Percentiles rank a stretch among this genome's conserved stretches.
Conservation (phyloP, 2,888 invertebrate genomes). For the Lasioglossum zephyrum region DNA sequence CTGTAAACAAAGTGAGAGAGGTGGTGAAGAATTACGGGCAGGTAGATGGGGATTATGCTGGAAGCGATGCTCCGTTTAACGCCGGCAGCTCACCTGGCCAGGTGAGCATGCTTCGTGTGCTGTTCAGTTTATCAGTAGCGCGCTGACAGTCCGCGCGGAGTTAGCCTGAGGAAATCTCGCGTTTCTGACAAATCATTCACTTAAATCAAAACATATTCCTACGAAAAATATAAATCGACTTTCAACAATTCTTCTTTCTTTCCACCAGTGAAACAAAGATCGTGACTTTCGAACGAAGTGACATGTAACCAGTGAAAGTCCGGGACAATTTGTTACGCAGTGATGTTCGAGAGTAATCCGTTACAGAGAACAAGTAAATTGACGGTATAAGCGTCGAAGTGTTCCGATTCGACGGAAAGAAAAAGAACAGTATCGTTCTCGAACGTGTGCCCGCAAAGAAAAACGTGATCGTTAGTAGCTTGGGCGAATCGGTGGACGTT, state of each 20-base stretch:
- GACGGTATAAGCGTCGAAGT: not conserved
- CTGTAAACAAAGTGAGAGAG: conserved; percentile 11
- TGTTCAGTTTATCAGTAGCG: conserved; percentile 54
- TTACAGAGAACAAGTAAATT: conserved; percentile 21
- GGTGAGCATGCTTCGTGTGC: conserved; percentile 44
- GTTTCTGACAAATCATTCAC: not conserved
- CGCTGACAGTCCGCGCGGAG: conserved; percentile 37
- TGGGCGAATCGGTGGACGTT: not conserved
- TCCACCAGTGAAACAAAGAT: conserved; percentile 9
- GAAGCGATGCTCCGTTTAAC: conserved; percentile 45
- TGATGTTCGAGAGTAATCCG: conserved; percentile 13
- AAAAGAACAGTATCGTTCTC: not conserved
- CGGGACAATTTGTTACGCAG: conserved; percentile 32
- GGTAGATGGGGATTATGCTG: conserved; percentile 50
- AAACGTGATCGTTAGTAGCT: not conserved
- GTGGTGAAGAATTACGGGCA: conserved; percentile 36
- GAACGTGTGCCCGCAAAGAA: not conserved
- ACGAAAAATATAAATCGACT: no score
- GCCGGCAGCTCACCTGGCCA: conserved; percentile 56
- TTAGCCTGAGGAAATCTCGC: not conserved
- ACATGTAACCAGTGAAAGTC: conserved; percentile 44
- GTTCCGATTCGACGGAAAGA: not conserved
- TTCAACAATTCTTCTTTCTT: not conserved
- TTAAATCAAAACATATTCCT: not conserved
- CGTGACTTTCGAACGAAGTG: conserved; percentile 33